Evolutionary conservation across 2,888 invertebrate species (phyloP), one percentile per base, ranked within the genome.

Genomic region (Noctuana brunneofusca): DNA sequence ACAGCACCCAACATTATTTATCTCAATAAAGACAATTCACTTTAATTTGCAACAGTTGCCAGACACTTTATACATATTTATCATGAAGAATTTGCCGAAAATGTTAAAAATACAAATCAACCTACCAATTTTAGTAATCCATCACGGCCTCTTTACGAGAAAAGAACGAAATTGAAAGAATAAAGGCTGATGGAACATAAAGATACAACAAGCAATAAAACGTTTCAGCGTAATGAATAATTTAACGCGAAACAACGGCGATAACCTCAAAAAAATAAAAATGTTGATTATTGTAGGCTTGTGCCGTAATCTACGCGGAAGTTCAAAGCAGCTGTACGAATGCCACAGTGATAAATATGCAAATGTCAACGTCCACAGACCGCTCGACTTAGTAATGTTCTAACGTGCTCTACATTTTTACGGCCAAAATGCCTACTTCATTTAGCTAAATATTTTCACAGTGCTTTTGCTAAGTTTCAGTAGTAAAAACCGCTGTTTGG

Each of bases 301-400:
- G 46, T 63, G 63, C 50, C 58, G 20, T 52, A 48, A 35, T 48
- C 53, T 32, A 64, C 43, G 57, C 55, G 65, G 63, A 65, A 65
- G 58, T 50, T 50, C 50, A 58, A 38, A 35, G 32, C 52, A 52
- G 52, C 55, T 55, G 41, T 30, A 59, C 22, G 52, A 58, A 43
- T 43, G 46, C 35, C 16, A 12, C 35, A 48, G 46, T 35, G 64
- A 58, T 62, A 62, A 62, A 59, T 63, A 66, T 66, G 63, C 64
- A 66, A 64, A 66, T 66, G 38, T 27, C 9, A 27, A 35, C 48
- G 22, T 11, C 53, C 24, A 56, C 38, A 16, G 48, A 50, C 50
- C 46, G 58, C 38, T 54, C 43, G 43, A 58, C 53, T 38, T 16
- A 59, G 24, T 27, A 24, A 24, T 49, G 35, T 56, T 56, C 59